Evolutionary conservation across 2,113 vertebrate genomes (phyloP), one percentile per base, ranked within the genome.

Genomic region (Physeter macrocephalus): DNA sequence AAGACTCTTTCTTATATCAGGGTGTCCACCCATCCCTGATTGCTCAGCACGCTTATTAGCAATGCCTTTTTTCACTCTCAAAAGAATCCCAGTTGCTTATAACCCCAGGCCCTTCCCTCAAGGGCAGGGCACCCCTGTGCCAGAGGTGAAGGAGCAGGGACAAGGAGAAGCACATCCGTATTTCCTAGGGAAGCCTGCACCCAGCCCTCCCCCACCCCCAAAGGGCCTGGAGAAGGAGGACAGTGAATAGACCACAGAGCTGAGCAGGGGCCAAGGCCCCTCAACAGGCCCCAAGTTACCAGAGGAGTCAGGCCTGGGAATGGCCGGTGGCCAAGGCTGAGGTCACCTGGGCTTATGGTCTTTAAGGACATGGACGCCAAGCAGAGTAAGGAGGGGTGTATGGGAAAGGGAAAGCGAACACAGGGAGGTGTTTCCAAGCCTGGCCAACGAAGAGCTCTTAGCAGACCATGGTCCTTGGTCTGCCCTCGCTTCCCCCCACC

Each of bases 321-420:
- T 74, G 81, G 82, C 91, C 54, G 39, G n/a, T 64, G 46, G 75
- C 88, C 92, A 86, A 97, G 81, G 95, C 93, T 96, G 92, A 97
- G 90, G 84, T 94, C 95, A 96, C 88, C 84, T 95, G 90, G 75
- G 84, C 57, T 67, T 71, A 46, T 87, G 96, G 93, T 83, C 96
- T 96, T 66, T 89, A 86, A 96, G 74, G 93, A 96, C 39, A 61
- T 0, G 2, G 36, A 95, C 36, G 89, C 17, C 29, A 78, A 89
- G 66, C 88, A 88, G 46, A 90, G 83, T 52, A 77, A 80, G 39
- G 46, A 96, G 12, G 31, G 59, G 20, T 20, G 3, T 69, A 69
- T 20, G 54, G 82, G 72, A 93, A 90, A 54, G 34, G 64, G 29
- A 31, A 34, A 49, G 52, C 4, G 5, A 75, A n/a, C 43, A 71